A percentile compares a stretch with the other conserved stretches of the same genome.
Conservation (phyloP, 2,888 invertebrate genomes). For the Lycia hirtaria region DNA sequence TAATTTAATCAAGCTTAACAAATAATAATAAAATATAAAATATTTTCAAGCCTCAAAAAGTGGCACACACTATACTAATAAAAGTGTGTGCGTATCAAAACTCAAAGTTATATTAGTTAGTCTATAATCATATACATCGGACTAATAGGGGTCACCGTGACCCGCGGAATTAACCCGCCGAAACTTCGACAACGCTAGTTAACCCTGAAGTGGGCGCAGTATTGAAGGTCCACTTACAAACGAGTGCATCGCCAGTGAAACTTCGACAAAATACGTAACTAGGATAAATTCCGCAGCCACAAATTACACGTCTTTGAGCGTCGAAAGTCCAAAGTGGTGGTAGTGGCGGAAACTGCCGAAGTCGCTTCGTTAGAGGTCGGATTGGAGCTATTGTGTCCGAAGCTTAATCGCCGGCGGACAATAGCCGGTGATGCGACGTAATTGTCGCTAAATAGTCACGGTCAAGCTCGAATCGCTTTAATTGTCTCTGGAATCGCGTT, state of each 20-base stretch:
- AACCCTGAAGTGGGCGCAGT: constrained; percentile 39
- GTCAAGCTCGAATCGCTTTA: constrained; percentile 68
- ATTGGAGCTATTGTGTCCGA: constrained; percentile 76
- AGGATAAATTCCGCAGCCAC: constrained; percentile 76
- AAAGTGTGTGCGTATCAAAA: constrained; percentile 39
- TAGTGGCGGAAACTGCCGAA: constrained; percentile 76
- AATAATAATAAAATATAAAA: no score
- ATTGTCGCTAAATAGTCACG: constrained; percentile 79
- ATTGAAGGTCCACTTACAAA: constrained; percentile 68
- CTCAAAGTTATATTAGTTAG: constrained; percentile 41
- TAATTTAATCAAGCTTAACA: not conserved
- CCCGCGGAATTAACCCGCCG: constrained; percentile 59
- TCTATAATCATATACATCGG: constrained; percentile 46
- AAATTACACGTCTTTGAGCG: constrained; percentile 81
- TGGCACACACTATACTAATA: constrained; percentile 31
- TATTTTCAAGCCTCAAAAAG: constrained; percentile 13
- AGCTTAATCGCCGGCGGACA: constrained; percentile 77
- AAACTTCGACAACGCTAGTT: constrained; percentile 63
- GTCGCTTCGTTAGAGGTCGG: constrained; percentile 81
- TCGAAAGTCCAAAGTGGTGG: no score
- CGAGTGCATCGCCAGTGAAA: constrained; percentile 55
- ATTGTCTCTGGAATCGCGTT: constrained; percentile 51
- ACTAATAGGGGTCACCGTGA: constrained; percentile 58
- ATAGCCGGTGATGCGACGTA: constrained; percentile 78
- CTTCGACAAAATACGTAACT: constrained; percentile 69